A percentile compares a stretch with the other conserved stretches of the same genome.
These are phyloP conservation scores for Propithecus coquereli DNA, from an alignment of 2,113 vertebrate genomes.

Conservation along the genomic window DNA sequence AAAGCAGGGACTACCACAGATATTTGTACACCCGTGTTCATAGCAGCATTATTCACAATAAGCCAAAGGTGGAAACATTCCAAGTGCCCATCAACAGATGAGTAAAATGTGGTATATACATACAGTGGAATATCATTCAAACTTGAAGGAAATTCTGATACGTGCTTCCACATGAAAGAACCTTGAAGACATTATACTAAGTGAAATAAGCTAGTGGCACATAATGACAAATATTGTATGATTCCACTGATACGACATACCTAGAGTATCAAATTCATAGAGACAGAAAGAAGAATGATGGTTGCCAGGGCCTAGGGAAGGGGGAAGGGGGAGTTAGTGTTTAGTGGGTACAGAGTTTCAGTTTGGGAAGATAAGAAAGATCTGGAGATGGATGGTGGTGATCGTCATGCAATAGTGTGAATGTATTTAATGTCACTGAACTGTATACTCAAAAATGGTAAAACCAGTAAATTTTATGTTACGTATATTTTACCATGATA, in stretches of 20 bases:
- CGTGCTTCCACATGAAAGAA: neutral
- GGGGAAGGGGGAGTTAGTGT: neutral
- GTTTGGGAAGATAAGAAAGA: neutral
- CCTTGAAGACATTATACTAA: neutral
- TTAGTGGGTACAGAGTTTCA: neutral
- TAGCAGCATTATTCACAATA: neutral
- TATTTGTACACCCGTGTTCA: constrained; percentile 6
- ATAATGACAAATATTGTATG: neutral
- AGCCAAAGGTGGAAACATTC: neutral
- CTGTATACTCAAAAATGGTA: neutral
- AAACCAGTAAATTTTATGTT: neutral
- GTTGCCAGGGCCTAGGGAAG: neutral
- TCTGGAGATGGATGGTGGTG: constrained; percentile 13
- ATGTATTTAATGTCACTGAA: neutral
- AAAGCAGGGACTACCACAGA: neutral
- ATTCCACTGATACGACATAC: neutral
- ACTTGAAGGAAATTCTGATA: constrained; percentile 6
- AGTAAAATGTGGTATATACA: neutral
- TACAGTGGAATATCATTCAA: neutral
- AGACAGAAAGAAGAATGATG: neutral
- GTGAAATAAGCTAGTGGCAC: neutral
- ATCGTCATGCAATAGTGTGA: neutral
- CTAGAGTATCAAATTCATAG: neutral
- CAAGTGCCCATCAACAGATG: neutral
- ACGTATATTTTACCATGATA: neutral